Conservation (phyloP, 2,888 invertebrate genomes). For the Laspeyria flexula region DNA sequence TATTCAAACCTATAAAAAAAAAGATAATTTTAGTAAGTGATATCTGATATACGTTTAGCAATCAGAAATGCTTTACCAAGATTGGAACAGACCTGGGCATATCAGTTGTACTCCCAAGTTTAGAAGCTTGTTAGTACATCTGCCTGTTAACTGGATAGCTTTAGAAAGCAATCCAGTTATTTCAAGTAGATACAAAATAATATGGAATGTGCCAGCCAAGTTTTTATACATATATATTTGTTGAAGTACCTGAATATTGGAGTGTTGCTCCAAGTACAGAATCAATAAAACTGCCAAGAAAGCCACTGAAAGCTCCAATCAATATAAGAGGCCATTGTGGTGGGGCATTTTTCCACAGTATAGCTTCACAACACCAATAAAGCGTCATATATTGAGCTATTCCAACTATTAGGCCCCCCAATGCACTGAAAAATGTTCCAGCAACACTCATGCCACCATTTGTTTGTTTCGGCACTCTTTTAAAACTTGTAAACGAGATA, state of each 20-base stretch:
- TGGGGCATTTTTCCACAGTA: slow-evolving; percentile 85
- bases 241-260: slow-evolving; percentile 96
- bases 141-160: no score
- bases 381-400: slow-evolving; percentile 89
- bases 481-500: slow-evolving; percentile 90
- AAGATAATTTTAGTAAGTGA: slow-evolving; percentile 5
- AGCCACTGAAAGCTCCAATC: slow-evolving; percentile 90
- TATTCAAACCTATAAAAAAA: slow-evolving; percentile 86
- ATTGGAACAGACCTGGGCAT: no score
- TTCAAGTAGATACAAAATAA: no score
- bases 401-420: slow-evolving; percentile 91
- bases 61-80: no score
- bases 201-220: no score
- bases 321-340: slow-evolving; percentile 93
- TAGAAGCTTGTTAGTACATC: no score
- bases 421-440: slow-evolving; percentile 84
- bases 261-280: slow-evolving; percentile 94
- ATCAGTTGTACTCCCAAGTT: no score
- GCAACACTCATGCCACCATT: slow-evolving; percentile 93
- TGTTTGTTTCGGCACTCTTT: slow-evolving; percentile 93
- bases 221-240: no score
- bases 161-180: no score
- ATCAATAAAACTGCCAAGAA: slow-evolving; percentile 93
- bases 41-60: no score
- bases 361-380: slow-evolving; percentile 87